These are phyloP conservation scores for Hemiscyllium ocellatum DNA, from an alignment of 2,113 vertebrate species.

Conservation along the genomic window DNA sequence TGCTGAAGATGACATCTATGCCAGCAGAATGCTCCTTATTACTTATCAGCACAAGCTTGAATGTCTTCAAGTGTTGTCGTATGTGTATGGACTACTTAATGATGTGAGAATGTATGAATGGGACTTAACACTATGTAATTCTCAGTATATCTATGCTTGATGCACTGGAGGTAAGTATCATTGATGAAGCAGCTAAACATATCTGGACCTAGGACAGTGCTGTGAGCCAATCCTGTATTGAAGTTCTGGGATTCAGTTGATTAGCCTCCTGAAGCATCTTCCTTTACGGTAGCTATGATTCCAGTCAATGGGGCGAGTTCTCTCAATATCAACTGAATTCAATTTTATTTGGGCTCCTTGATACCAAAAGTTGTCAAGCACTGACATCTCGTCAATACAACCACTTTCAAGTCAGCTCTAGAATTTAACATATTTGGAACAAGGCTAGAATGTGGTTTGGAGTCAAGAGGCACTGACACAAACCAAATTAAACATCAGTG, in stretches of 20 bases:
- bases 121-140: no score
- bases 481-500: not conserved
- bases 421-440: not conserved
- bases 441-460: not conserved
- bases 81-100: no score
- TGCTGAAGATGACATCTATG: no score
- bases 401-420: not conserved
- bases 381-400: not conserved
- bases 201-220: not conserved
- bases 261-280: not conserved
- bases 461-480: not conserved
- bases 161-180: no score
- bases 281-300: not conserved
- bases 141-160: no score
- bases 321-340: not conserved
- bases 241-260: not conserved
- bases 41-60: no score
- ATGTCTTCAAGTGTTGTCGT: no score
- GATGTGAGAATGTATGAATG: no score
- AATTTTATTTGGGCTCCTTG: not conserved
- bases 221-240: not conserved
- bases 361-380: not conserved
- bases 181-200: not conserved
- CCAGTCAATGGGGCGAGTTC: not conserved
- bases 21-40: no score